A percentile compares a stretch with the other conserved stretches of the same genome.
Evolutionary conservation across 2,888 invertebrate species (phyloP).

Genomic region (Eucera pruinosa): DNA sequence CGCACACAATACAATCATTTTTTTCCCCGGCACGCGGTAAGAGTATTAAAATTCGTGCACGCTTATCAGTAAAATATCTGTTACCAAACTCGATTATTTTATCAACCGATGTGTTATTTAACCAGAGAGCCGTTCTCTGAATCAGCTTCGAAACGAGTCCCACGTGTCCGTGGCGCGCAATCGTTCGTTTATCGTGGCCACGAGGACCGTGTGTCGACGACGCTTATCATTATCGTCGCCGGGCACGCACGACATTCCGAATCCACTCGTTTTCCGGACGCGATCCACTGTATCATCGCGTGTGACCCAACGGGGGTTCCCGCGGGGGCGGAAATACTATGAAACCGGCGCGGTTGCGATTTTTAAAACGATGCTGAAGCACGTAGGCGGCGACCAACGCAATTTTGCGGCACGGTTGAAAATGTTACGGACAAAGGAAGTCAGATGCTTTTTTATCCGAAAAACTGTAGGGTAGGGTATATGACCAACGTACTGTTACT

Average conservation of each 20-base stretch:
- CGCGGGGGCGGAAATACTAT: slow-evolving; percentile 40
- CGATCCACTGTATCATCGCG: slow-evolving; percentile 56
- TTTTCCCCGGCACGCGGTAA: too few relatives aligned
- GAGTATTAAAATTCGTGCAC: too few relatives aligned
- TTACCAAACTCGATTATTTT: slow-evolving; percentile 36
- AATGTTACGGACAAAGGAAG: slow-evolving; percentile 1
- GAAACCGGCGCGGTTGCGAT: not conserved
- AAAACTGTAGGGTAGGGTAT: too few relatives aligned
- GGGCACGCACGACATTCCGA: slow-evolving; percentile 56
- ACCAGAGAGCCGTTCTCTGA: slow-evolving; percentile 1
- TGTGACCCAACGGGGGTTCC: slow-evolving; percentile 41
- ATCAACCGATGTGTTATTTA: slow-evolving; percentile 21
- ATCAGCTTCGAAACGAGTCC: not conserved
- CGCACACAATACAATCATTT: too few relatives aligned
- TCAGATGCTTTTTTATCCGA: not conserved
- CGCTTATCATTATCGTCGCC: slow-evolving; percentile 65
- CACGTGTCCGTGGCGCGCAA: slow-evolving; percentile 19
- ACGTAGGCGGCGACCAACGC: slow-evolving; percentile 22
- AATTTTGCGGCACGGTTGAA: slow-evolving; percentile 6
- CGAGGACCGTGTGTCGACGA: slow-evolving; percentile 26
- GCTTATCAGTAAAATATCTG: too few relatives aligned
- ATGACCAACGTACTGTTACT: too few relatives aligned
- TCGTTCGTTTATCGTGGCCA: slow-evolving; percentile 41
- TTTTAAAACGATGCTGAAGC: slow-evolving; percentile 38
- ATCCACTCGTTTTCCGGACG: slow-evolving; percentile 55